These are phyloP conservation scores for Paramormyrops hopkinsi DNA, from an alignment of 2,797 vertebrate genomes.

Conservation along the genomic window DNA sequence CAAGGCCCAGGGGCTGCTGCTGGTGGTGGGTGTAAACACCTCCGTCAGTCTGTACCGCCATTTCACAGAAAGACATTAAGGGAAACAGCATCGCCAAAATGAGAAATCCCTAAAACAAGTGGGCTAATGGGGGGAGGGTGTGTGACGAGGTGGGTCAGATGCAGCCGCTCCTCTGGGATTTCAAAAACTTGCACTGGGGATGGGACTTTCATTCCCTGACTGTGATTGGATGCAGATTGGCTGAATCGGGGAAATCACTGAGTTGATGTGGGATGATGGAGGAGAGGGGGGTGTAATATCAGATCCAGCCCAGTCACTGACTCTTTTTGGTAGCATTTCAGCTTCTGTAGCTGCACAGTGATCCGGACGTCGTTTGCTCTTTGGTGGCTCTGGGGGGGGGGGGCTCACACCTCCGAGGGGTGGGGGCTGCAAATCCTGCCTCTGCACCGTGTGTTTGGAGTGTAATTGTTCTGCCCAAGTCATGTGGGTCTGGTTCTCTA, in stretches of 20 bases:
- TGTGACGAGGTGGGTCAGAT: not conserved
- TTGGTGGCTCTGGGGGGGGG: not conserved
- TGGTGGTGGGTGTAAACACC: conserved; percentile 15
- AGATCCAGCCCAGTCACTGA: not conserved
- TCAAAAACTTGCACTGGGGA: not conserved
- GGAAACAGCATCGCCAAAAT: conserved; percentile 22
- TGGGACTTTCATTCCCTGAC: not conserved
- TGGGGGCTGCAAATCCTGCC: not conserved
- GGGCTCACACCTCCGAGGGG: not conserved
- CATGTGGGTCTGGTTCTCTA: not conserved
- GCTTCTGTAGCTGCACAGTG: not conserved
- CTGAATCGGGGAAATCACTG: not conserved
- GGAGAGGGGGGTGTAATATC: not conserved
- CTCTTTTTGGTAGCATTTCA: not conserved
- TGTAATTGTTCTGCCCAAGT: not conserved
- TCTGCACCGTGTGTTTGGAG: not conserved
- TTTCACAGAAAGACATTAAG: conserved; percentile 24
- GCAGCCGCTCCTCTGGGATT: not conserved
- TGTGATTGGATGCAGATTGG: not conserved
- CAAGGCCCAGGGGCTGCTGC: conserved; percentile 15
- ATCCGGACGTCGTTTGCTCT: not conserved
- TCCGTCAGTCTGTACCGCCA: conserved; percentile 25
- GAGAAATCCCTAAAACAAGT: conserved; percentile 25
- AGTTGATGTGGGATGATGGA: not conserved
- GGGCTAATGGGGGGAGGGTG: not conserved